Evolutionary conservation across 92 coral and sea anemone genomes (phyloP).

Genomic region (Nematostella vectensis): DNA sequence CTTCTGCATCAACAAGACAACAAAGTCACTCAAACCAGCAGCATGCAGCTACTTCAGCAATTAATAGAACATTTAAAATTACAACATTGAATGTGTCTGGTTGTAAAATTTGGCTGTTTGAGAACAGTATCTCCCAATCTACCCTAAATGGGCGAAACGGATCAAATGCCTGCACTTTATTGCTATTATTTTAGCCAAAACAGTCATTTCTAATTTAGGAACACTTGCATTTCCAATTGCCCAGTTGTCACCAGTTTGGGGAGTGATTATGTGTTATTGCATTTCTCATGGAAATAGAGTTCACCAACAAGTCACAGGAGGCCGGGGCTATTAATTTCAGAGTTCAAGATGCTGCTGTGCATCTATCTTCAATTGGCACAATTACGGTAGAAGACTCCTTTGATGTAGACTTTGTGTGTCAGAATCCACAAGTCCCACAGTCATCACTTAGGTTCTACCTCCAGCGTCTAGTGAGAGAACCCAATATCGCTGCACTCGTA

Average conservation of each 20-base stretch:
- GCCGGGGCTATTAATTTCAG: slow-evolving; percentile 3
- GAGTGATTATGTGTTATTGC: not conserved
- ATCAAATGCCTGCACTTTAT: slow-evolving; percentile 26
- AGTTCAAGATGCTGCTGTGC: slow-evolving; percentile 1
- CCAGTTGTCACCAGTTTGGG: not conserved
- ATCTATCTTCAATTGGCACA: not conserved
- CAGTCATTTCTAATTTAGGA: not conserved
- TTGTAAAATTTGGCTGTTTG: slow-evolving; percentile 1
- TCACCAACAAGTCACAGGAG: slow-evolving; percentile 6
- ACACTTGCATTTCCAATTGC: not conserved
- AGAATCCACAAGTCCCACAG: slow-evolving; percentile 14
- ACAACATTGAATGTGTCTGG: not conserved
- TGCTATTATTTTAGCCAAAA: slow-evolving; percentile 10
- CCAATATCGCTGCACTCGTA: slow-evolving; percentile 9
- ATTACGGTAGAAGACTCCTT: slow-evolving; percentile 9
- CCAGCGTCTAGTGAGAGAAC: slow-evolving; percentile 10
- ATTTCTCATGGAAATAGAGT: not conserved
- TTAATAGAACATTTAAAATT: slow-evolving; percentile 6
- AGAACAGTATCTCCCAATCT: slow-evolving; percentile 2
- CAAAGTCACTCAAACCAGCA: not conserved
- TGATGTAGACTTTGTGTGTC: slow-evolving; percentile 8
- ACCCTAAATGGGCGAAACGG: slow-evolving; percentile 15
- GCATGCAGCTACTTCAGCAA: not conserved
- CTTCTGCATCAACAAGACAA: not conserved
- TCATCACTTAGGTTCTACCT: slow-evolving; percentile 8